Conservation (phyloP, 1,140 invertebrate species). For the Brachionus calyciflorus region DNA sequence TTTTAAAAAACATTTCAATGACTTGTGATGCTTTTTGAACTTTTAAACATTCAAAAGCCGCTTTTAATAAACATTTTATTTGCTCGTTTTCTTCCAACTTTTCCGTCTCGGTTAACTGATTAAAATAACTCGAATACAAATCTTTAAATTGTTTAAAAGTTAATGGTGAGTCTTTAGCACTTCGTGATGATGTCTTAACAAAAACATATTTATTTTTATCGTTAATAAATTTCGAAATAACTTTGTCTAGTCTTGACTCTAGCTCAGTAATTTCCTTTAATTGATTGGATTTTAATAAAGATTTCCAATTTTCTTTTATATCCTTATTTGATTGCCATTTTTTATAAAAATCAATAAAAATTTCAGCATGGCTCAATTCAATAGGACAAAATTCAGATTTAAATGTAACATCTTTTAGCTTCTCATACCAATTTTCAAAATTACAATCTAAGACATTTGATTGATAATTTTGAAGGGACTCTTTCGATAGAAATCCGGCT, state of each 20-base stretch:
- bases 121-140: constrained; percentile 49
- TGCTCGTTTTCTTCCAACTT: constrained; percentile 51
- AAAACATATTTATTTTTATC: constrained; percentile 51
- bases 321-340: constrained; percentile 48
- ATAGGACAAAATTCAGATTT: constrained; percentile 51
- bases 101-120: constrained; percentile 46
- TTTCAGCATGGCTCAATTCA: constrained; percentile 49
- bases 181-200: constrained; percentile 54
- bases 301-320: constrained; percentile 49
- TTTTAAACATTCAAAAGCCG: constrained; percentile 51
- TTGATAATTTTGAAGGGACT: constrained; percentile 51
- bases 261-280: constrained; percentile 47
- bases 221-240: constrained; percentile 49
- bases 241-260: constrained; percentile 48
- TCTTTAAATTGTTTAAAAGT: constrained; percentile 50
- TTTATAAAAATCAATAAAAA: constrained; percentile 52
- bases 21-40: constrained; percentile 51
- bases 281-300: constrained; percentile 43
- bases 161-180: constrained; percentile 54
- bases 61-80: constrained; percentile 51
- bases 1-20: constrained; percentile 52
- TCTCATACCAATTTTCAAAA: constrained; percentile 52
- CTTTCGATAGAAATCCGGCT: constrained; percentile 50
- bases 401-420: constrained; percentile 52
- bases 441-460: constrained; percentile 52